Conservation (phyloP, 2,797 vertebrate species). For the Rhinella marina region DNA sequence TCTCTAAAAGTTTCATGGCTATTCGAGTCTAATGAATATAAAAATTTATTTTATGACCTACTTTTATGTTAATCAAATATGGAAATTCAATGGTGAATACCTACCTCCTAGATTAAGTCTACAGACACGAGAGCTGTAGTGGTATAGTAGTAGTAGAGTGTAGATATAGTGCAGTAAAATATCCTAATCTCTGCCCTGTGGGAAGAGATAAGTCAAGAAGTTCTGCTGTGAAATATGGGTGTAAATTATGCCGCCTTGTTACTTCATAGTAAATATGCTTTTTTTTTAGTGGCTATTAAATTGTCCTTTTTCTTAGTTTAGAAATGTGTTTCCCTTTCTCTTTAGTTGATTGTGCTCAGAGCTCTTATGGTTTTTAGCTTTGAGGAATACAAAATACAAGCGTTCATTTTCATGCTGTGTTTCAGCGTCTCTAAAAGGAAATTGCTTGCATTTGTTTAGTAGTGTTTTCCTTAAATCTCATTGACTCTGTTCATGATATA, state of each 20-base stretch:
- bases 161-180: neutral
- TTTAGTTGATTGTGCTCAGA: neutral
- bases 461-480: neutral
- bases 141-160: no score
- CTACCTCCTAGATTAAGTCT: no score
- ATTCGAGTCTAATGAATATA: no score
- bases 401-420: conserved; percentile 1
- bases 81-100: no score
- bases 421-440: neutral
- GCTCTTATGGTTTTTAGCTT: neutral
- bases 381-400: neutral
- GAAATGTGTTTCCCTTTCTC: neutral
- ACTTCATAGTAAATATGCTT: neutral
- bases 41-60: no score
- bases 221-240: no score
- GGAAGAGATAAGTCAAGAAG: neutral
- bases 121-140: no score
- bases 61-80: no score
- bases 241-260: neutral
- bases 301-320: neutral
- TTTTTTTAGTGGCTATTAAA: neutral
- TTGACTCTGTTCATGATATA: conserved; percentile 11
- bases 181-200: neutral
- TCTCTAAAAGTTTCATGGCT: no score
- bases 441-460: neutral